Conservation (phyloP, 2,113 vertebrate genomes). For the Phyllostomus hastatus region DNA sequence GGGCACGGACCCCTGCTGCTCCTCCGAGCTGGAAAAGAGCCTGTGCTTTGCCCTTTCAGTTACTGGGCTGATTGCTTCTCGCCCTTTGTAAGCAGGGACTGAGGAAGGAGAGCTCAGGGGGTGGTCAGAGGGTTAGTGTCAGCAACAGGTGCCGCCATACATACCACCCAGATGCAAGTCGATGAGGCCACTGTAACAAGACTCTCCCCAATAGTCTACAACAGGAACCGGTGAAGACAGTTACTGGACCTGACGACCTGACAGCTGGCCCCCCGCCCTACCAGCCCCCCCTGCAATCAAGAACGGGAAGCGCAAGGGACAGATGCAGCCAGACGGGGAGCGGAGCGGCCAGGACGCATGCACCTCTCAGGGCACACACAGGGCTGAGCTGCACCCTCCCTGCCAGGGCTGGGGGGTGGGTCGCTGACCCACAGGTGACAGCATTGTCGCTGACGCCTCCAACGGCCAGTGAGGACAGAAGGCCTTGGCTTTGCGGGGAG, state of each 20-base stretch:
- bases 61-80: constrained; percentile 67
- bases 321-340: background rate
- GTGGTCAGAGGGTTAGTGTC: constrained; percentile 87
- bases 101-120: constrained; percentile 72
- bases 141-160: constrained; percentile 94
- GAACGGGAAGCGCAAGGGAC: background rate
- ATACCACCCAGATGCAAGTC: constrained; percentile 99
- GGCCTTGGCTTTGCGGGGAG: background rate
- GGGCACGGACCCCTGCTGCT: background rate
- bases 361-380: background rate
- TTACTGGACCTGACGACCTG: constrained; percentile 84
- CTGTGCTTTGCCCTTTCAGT: constrained; percentile 74
- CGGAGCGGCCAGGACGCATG: constrained; percentile 46
- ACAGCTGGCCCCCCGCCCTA: background rate
- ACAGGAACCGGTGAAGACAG: constrained; percentile 96
- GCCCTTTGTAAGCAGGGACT: constrained; percentile 74
- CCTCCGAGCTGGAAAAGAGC: constrained; percentile 82
- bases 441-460: background rate
- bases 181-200: constrained; percentile 99
- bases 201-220: constrained; percentile 99
- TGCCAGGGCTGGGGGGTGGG: background rate
- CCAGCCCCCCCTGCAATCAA: constrained; percentile 31
- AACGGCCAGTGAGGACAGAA: background rate
- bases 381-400: background rate
- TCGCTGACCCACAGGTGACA: too few species aligned